These are phyloP conservation scores for Nansenia antarctica DNA, from an alignment of 2,113 vertebrate species.

Conservation along the genomic window DNA sequence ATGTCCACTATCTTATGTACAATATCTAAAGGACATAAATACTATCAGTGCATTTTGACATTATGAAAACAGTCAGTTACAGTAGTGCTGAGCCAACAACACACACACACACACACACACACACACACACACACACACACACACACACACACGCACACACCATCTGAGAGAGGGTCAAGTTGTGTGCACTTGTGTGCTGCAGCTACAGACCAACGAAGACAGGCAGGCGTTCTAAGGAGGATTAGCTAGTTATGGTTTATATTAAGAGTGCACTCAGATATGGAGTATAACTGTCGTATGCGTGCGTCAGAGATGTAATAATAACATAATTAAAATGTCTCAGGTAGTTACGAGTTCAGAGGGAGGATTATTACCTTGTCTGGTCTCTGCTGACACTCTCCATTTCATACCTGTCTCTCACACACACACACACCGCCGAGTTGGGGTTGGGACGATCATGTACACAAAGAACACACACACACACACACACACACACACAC, in stretches of 20 bases:
- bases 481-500: background rate
- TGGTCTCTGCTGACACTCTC: constrained; percentile 24
- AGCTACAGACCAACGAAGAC: background rate
- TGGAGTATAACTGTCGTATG: background rate
- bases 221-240: background rate
- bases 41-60: no score
- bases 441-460: no score
- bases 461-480: background rate
- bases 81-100: no score
- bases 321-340: constrained; percentile 42
- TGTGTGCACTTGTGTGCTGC: background rate
- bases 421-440: background rate
- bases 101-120: no score
- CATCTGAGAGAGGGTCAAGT: no score
- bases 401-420: constrained; percentile 25
- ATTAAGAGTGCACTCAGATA: background rate
- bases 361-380: constrained; percentile 19
- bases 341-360: constrained; percentile 12
- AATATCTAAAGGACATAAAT: no score
- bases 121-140: no score
- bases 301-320: constrained; percentile 24
- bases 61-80: no score
- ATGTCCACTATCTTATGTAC: no score
- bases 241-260: background rate
- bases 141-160: no score